Conservation (phyloP, 2,113 vertebrate species). For the Climacteris rufus region DNA sequence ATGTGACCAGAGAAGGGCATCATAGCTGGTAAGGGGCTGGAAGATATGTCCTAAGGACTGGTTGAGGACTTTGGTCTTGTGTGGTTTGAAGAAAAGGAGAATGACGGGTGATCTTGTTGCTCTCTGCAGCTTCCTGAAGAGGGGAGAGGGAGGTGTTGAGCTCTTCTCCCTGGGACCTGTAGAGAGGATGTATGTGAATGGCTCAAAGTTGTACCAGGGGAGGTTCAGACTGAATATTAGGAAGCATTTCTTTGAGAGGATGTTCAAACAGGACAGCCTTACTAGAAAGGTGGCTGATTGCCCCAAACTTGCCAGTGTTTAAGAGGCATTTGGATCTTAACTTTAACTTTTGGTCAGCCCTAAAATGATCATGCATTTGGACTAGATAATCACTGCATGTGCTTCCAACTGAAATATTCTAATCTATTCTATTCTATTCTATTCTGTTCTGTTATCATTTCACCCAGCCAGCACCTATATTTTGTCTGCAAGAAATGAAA, state of each 20-base stretch:
- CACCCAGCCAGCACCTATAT: not conserved
- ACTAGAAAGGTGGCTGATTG: not conserved
- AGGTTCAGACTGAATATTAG: not conserved
- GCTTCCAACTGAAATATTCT: not conserved
- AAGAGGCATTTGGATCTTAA: not conserved
- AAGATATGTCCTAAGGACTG: not conserved
- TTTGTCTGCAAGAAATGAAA: not conserved
- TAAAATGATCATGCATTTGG: not conserved
- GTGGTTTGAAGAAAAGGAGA: not conserved
- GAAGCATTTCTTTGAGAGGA: not conserved
- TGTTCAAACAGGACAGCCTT: not conserved
- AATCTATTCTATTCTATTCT: not conserved
- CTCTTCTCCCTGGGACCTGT: not conserved
- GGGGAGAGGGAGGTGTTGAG: accelerated
- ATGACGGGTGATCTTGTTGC: not conserved
- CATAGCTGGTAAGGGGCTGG: not conserved
- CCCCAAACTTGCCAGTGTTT: not conserved
- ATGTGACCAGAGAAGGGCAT: not conserved
- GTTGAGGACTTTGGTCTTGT: not conserved
- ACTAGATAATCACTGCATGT: not conserved
- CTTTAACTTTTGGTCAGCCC: not conserved
- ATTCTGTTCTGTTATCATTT: not conserved
- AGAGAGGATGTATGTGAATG: accelerated
- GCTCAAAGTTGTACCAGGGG: accelerated
- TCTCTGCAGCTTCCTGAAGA: not conserved